phyloP scores from a whole-genome alignment of 2,797 vertebrate species.

The Crocidura indochinensis region DNA sequence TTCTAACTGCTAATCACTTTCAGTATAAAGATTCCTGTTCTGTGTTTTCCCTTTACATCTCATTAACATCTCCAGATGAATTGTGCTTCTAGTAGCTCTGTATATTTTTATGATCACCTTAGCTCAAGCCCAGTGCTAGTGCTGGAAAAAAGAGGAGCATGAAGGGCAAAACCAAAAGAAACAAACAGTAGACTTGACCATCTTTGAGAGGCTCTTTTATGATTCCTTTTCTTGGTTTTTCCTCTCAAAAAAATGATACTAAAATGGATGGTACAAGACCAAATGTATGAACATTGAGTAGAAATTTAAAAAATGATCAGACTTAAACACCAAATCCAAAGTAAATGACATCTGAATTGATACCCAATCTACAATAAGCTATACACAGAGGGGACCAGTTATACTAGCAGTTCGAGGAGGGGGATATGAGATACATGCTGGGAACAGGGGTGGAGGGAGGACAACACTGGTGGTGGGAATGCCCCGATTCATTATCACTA shows the following conservation, averaged over 20 bases:
- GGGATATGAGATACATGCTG: too few relatives aligned
- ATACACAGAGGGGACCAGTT: too few relatives aligned
- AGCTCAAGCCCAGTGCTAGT: background rate
- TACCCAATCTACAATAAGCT: too few relatives aligned
- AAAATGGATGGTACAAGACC: too few relatives aligned
- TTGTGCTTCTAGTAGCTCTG: background rate
- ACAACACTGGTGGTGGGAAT: too few relatives aligned
- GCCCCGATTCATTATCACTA: too few relatives aligned
- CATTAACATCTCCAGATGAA: constrained; percentile 20
- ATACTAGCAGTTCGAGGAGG: too few relatives aligned
- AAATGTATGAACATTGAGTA: too few relatives aligned
- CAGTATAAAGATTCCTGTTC: constrained; percentile 17
- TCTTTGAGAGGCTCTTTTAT: constrained; percentile 14
- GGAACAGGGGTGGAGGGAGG: too few relatives aligned
- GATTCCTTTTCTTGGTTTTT: constrained; percentile 52
- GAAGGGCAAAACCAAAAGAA: constrained; percentile 28
- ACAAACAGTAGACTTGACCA: constrained; percentile 60
- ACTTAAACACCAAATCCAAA: too few relatives aligned
- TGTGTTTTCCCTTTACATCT: background rate
- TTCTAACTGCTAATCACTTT: rapidly evolving
- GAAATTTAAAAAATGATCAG: too few relatives aligned
- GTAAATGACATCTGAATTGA: too few relatives aligned
- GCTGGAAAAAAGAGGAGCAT: constrained; percentile 10
- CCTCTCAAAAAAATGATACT: constrained; percentile 45
- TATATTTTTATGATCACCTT: constrained; percentile 20